A percentile compares a stretch with the other conserved stretches of the same genome.
These are phyloP conservation scores for Leptobrachium ailaonicum DNA, from an alignment of 2,113 vertebrate genomes.

Conservation along the genomic window DNA sequence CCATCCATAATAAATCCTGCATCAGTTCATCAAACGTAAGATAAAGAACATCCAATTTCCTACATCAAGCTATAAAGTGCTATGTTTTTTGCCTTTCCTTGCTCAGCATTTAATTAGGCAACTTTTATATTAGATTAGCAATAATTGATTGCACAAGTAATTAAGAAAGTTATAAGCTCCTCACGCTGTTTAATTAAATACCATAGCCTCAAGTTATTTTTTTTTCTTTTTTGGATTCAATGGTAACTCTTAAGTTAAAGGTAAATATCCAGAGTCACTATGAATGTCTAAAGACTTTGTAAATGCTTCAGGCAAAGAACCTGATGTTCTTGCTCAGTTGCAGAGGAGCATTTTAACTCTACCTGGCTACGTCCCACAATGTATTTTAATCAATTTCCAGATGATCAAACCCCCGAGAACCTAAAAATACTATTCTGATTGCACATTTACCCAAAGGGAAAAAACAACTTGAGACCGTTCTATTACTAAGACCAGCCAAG, in stretches of 20 bases:
- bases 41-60: background rate
- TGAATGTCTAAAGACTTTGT: slow-evolving; percentile 55
- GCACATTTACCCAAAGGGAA: slow-evolving; percentile 15
- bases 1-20: no score
- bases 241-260: slow-evolving; percentile 57
- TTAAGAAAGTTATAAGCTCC: slow-evolving; percentile 72
- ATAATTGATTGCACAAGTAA: slow-evolving; percentile 73
- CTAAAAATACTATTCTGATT: slow-evolving; percentile 9
- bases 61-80: background rate
- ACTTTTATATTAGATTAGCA: slow-evolving; percentile 64
- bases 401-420: background rate
- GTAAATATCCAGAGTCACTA: slow-evolving; percentile 68
- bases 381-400: slow-evolving; percentile 1
- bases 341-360: slow-evolving; percentile 14
- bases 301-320: slow-evolving; percentile 18
- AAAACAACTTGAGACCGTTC: slow-evolving; percentile 5
- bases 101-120: slow-evolving; percentile 64
- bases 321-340: slow-evolving; percentile 20
- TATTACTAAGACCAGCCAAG: slow-evolving; percentile 8
- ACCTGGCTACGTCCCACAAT: slow-evolving; percentile 26
- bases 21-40: no score
- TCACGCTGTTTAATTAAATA: slow-evolving; percentile 67
- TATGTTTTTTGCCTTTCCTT: slow-evolving; percentile 43
- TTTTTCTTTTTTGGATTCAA: slow-evolving; percentile 71
- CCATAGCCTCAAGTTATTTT: slow-evolving; percentile 64